phyloP scores from a whole-genome alignment of 2,113 vertebrate genomes.

The Charina bottae region DNA sequence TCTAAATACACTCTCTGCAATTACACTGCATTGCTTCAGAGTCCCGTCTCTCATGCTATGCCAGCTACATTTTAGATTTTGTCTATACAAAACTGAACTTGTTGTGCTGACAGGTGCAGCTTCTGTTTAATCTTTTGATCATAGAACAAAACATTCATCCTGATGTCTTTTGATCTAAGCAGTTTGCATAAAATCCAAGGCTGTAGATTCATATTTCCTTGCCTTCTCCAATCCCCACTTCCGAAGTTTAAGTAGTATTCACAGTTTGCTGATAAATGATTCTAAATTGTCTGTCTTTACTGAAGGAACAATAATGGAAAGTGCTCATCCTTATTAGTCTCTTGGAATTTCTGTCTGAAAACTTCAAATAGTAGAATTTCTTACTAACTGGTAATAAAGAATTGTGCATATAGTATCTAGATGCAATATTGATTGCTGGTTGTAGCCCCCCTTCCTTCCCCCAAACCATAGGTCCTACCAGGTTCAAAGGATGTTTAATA shows the following conservation, averaged over 20 bases:
- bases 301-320: slow-evolving; percentile 63
- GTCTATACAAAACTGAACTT: slow-evolving; percentile 62
- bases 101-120: slow-evolving; percentile 70
- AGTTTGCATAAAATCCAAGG: slow-evolving; percentile 59
- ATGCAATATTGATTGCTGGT: neutral
- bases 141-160: slow-evolving; percentile 66
- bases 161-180: slow-evolving; percentile 71
- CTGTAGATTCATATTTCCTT: slow-evolving; percentile 46
- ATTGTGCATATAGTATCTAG: neutral
- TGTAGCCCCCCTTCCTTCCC: neutral
- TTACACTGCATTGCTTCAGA: slow-evolving; percentile 40
- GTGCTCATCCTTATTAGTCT: slow-evolving; percentile 54
- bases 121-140: slow-evolving; percentile 70
- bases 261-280: slow-evolving; percentile 64
- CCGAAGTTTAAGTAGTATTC: slow-evolving; percentile 58
- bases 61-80: slow-evolving; percentile 64
- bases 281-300: slow-evolving; percentile 71
- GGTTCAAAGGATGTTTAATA: neutral
- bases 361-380: slow-evolving; percentile 52
- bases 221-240: slow-evolving; percentile 41
- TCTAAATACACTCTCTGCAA: slow-evolving; percentile 48
- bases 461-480: neutral
- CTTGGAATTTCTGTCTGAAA: slow-evolving; percentile 45
- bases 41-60: slow-evolving; percentile 60
- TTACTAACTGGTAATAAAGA: slow-evolving; percentile 28